These are phyloP conservation scores for Aethina tumida DNA, from an alignment of 1,140 invertebrate species.

Conservation along the genomic window DNA sequence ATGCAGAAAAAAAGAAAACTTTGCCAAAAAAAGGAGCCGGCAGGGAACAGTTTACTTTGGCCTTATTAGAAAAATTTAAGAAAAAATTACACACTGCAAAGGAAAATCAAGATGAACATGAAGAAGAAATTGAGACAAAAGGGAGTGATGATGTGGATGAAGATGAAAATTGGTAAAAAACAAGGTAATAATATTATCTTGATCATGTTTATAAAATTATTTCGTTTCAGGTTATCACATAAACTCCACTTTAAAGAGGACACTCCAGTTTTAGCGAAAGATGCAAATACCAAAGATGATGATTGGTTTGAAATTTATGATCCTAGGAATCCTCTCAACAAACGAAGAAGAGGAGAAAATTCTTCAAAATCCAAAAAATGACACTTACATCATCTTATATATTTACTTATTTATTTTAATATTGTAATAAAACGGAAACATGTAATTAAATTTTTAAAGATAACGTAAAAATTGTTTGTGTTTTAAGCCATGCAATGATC, in stretches of 20 bases:
- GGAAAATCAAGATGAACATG: slow-evolving; percentile 37
- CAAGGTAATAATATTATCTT: neutral
- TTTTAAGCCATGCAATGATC: too few species aligned
- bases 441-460: too few species aligned
- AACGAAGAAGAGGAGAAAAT: slow-evolving; percentile 64
- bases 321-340: slow-evolving; percentile 89
- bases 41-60: slow-evolving; percentile 63
- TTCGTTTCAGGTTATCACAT: slow-evolving; percentile 61
- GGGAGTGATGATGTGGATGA: slow-evolving; percentile 33
- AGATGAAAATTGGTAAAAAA: slow-evolving; percentile 27
- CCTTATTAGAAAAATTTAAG: slow-evolving; percentile 74
- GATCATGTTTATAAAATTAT: neutral
- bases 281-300: slow-evolving; percentile 86
- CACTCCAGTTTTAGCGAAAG: slow-evolving; percentile 74
- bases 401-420: too few species aligned
- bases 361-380: slow-evolving; percentile 4
- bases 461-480: too few species aligned
- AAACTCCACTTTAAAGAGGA: slow-evolving; percentile 69
- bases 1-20: slow-evolving; percentile 55
- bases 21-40: slow-evolving; percentile 59
- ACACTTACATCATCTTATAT: too few species aligned
- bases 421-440: too few species aligned
- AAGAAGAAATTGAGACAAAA: slow-evolving; percentile 35
- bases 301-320: slow-evolving; percentile 97
- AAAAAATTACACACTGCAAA: slow-evolving; percentile 60